These are phyloP conservation scores for Xenops minutus DNA, from an alignment of 2,797 vertebrate genomes.

Conservation along the genomic window DNA sequence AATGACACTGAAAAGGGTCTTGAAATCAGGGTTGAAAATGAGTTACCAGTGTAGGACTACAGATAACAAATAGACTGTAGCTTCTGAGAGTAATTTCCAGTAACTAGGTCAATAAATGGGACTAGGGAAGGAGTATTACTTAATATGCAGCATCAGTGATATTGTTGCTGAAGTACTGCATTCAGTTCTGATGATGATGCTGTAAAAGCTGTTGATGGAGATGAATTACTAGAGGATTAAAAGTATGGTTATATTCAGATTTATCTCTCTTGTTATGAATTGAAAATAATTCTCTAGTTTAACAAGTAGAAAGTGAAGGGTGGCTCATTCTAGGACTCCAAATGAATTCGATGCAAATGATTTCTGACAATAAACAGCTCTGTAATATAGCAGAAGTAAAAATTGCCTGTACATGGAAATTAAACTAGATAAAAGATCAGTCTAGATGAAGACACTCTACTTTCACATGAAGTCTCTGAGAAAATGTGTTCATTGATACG, in stretches of 20 bases:
- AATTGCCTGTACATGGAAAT: neutral
- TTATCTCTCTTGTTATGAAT: neutral
- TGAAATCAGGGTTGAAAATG: neutral
- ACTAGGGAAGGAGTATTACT: neutral
- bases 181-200: neutral
- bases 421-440: neutral
- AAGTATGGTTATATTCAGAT: neutral
- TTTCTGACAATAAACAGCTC: neutral
- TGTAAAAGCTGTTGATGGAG: conserved; percentile 1
- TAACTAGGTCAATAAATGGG: neutral
- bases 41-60: neutral
- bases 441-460: neutral
- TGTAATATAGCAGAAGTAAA: neutral
- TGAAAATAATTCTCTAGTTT: neutral
- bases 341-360: neutral
- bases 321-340: neutral
- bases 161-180: neutral
- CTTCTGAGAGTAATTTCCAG: neutral
- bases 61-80: neutral
- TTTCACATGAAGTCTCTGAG: neutral
- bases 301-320: neutral
- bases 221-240: neutral
- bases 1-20: neutral
- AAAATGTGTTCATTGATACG: neutral
- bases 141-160: neutral